Evolutionary conservation across 2,797 vertebrate species (phyloP).

Genomic region (Leptatherina wallacei): DNA sequence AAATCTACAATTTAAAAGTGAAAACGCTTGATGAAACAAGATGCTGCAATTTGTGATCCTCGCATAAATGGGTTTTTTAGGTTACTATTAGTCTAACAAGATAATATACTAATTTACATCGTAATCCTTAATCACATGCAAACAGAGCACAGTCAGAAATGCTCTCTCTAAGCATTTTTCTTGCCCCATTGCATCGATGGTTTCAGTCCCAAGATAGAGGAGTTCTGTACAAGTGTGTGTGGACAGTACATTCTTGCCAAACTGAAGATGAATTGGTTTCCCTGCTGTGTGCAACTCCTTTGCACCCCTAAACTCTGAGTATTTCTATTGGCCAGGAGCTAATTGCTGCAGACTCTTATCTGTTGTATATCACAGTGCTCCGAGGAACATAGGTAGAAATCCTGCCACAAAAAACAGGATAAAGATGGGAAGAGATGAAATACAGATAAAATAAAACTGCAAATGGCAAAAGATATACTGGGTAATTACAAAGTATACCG

Average conservation of each 20-base stretch:
- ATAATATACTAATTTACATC: background rate
- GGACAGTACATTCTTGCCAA: constrained; percentile 39
- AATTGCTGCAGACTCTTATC: constrained; percentile 57
- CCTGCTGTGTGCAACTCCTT: constrained; percentile 44
- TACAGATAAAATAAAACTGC: background rate
- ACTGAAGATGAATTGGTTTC: constrained; percentile 56
- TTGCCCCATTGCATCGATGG: constrained; percentile 1
- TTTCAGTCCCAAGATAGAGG: constrained; percentile 13
- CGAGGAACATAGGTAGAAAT: constrained; percentile 29
- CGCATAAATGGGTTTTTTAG: background rate
- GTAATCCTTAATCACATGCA: background rate
- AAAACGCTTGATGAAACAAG: background rate
- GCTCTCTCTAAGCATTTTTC: background rate
- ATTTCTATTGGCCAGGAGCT: constrained; percentile 50
- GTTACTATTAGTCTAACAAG: background rate
- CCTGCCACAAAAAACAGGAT: constrained; percentile 19
- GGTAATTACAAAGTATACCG: constrained; percentile 13
- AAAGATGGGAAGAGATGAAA: constrained; percentile 9
- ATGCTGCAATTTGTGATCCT: background rate
- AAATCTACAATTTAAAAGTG: background rate
- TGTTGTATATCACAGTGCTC: constrained; percentile 53
- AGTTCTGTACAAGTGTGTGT: constrained; percentile 10
- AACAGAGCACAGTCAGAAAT: background rate
- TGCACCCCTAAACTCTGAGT: constrained; percentile 46
- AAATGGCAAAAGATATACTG: constrained; percentile 20